Evolutionary conservation across 2,113 vertebrate genomes (phyloP).

Genomic region (Burhinus oedicnemus): DNA sequence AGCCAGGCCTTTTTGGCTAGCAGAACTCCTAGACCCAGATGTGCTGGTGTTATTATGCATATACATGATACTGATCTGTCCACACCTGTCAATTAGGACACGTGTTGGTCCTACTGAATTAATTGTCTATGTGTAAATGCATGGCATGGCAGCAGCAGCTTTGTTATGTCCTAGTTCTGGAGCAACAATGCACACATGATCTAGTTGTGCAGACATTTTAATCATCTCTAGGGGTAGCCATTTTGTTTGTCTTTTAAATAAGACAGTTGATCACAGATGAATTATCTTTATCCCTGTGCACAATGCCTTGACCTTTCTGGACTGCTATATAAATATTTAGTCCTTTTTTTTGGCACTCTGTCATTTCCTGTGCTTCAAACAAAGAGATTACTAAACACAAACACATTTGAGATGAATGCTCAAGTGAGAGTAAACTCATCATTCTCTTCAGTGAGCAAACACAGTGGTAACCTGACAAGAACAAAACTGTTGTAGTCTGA

Average conservation of each 20-base stretch:
- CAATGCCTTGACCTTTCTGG: not conserved
- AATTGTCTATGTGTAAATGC: not conserved
- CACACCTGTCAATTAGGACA: not conserved
- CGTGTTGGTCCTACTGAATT: not conserved
- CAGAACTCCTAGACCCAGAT: not conserved
- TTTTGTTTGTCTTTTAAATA: conserved; percentile 10
- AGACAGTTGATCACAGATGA: not conserved
- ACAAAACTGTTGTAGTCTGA: not conserved
- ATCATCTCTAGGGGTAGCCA: not conserved
- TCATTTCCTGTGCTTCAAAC: conserved; percentile 35
- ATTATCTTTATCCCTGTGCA: conserved; percentile 1
- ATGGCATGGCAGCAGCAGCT: not conserved
- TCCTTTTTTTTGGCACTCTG: not conserved
- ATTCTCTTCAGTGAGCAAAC: conserved; percentile 24
- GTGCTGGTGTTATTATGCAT: not conserved
- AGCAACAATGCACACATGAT: not conserved
- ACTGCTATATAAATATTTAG: conserved; percentile 36
- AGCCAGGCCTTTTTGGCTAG: not conserved
- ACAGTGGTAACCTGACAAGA: not conserved
- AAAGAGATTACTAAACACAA: conserved; percentile 18
- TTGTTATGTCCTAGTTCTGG: not conserved
- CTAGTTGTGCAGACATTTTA: not conserved
- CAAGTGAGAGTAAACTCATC: conserved; percentile 18
- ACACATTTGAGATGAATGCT: not conserved
- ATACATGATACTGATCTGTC: not conserved